A percentile compares a stretch with the other conserved stretches of the same genome.
phyloP scores from a whole-genome alignment of 1,140 invertebrate species.

The Cydia pomonella region DNA sequence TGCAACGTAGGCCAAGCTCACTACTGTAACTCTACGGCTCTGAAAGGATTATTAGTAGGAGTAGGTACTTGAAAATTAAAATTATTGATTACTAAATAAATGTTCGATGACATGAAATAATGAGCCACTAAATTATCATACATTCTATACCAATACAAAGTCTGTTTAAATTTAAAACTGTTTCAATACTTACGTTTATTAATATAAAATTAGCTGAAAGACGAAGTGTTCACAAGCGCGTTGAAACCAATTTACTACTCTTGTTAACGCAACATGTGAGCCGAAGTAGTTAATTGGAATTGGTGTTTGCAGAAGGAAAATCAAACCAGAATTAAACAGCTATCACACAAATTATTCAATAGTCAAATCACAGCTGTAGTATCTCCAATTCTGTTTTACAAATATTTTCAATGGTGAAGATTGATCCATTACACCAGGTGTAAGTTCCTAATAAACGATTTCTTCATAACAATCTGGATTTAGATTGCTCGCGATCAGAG shows the following conservation, averaged over 20 bases:
- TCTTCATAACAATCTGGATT: constrained; percentile 31
- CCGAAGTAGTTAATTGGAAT: constrained; percentile 14
- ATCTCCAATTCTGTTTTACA: constrained; percentile 8
- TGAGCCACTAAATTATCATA: too few relatives aligned
- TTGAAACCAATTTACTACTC: constrained; percentile 4
- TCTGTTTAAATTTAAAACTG: background rate
- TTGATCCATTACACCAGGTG: constrained; percentile 23
- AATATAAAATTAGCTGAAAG: background rate
- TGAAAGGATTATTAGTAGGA: too few relatives aligned
- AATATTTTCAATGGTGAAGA: constrained; percentile 17
- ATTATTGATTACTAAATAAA: too few relatives aligned
- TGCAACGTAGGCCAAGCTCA: too few relatives aligned
- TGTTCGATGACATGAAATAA: too few relatives aligned
- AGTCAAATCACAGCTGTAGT: background rate
- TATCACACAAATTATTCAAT: background rate
- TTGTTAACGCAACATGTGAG: constrained; percentile 13
- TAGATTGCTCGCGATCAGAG: constrained; percentile 24
- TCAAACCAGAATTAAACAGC: constrained; percentile 8
- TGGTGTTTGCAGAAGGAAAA: background rate
- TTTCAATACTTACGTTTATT: background rate
- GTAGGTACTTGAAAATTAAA: too few relatives aligned
- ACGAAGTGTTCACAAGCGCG: constrained; percentile 8
- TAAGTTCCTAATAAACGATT: constrained; percentile 20
- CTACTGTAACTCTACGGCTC: too few relatives aligned
- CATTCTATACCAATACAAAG: background rate